phyloP scores from a whole-genome alignment of 2,797 vertebrate species.

The Anabas testudineus region DNA sequence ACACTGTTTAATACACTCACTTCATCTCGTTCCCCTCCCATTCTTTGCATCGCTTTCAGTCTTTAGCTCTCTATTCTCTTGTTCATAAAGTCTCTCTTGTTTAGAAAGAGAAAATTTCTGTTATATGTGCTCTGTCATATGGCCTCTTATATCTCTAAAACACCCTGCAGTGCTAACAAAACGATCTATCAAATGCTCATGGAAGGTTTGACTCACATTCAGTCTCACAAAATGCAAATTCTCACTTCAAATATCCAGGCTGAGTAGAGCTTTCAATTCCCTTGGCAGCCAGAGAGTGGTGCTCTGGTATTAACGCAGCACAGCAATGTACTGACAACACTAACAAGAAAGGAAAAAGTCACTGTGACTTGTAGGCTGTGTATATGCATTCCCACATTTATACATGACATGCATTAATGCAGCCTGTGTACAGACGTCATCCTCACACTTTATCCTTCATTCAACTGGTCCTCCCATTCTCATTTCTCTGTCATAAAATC shows the following conservation, averaged over 20 bases:
- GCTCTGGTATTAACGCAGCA: conserved; percentile 58
- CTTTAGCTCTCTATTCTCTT: not conserved
- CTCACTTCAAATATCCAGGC: not conserved
- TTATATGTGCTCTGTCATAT: not conserved
- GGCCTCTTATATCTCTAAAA: not conserved
- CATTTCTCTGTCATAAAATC: not conserved
- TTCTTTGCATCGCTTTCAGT: conserved; percentile 28
- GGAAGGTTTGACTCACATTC: not conserved
- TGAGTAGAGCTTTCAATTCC: conserved; percentile 7
- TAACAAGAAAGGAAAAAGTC: conserved; percentile 41
- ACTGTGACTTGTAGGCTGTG: conserved; percentile 30
- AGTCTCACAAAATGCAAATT: conserved; percentile 1
- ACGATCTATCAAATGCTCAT: not conserved
- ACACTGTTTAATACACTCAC: conserved; percentile 37
- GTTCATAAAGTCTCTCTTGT: not conserved
- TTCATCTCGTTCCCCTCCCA: not conserved
- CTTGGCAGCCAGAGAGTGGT: conserved; percentile 61
- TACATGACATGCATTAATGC: conserved; percentile 68
- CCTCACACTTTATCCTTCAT: conserved; percentile 3
- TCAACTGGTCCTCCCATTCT: not conserved
- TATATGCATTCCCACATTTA: conserved; percentile 46
- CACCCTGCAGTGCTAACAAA: not conserved
- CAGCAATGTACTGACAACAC: conserved; percentile 21
- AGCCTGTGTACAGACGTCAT: conserved; percentile 47
- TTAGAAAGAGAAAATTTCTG: not conserved